Evolutionary conservation across 2,888 invertebrate species (phyloP).

Genomic region (Pristionchus japonicus): DNA sequence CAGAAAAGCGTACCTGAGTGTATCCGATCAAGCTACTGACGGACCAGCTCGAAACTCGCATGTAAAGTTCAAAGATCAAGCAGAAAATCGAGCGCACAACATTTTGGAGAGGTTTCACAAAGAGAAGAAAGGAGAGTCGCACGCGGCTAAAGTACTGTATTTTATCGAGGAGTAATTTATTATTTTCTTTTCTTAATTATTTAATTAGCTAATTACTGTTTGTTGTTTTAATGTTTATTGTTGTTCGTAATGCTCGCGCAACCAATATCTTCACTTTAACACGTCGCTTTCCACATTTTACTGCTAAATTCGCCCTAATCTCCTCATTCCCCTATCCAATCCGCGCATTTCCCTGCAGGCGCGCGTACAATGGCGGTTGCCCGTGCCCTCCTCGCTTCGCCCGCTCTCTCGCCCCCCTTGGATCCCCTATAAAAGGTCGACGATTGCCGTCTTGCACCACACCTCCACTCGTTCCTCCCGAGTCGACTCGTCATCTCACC

Average conservation of each 20-base stretch:
- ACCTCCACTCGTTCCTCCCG: background rate
- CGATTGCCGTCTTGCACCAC: background rate
- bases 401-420: background rate
- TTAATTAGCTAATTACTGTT: background rate
- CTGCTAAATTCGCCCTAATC: background rate
- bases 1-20: background rate
- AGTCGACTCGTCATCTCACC: slow-evolving; percentile 14
- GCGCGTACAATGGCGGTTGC: slow-evolving; percentile 2
- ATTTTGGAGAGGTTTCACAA: background rate
- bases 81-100: background rate
- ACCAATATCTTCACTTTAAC: background rate
- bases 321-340: background rate
- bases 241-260: background rate
- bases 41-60: slow-evolving; percentile 9
- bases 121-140: background rate
- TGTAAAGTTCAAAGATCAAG: background rate
- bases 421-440: background rate
- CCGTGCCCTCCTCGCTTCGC: background rate
- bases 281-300: background rate
- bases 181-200: background rate
- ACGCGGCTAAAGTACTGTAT: background rate
- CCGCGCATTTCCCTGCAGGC: background rate
- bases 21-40: background rate
- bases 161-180: background rate
- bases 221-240: background rate